These are phyloP conservation scores for Ceyx melanurus DNA, from an alignment of 2,113 vertebrate species.

Conservation along the genomic window DNA sequence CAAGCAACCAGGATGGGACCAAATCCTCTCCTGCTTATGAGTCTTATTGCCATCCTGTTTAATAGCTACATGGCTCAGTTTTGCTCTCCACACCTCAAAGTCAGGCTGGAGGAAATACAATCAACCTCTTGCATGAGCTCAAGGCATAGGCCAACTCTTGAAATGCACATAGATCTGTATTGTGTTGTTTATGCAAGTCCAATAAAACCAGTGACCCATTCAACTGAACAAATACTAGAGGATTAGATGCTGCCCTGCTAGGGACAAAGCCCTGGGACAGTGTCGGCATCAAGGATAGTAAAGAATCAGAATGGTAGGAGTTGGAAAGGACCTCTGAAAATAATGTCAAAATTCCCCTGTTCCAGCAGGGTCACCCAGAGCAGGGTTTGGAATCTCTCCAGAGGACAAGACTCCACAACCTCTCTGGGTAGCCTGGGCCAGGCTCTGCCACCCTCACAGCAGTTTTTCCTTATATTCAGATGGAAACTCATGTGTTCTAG, in stretches of 20 bases:
- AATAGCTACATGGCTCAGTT: background rate
- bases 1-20: background rate
- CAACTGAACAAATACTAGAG: background rate
- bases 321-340: background rate
- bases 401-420: background rate
- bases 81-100: background rate
- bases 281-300: background rate
- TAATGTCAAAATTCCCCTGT: background rate
- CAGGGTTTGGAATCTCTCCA: background rate
- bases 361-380: background rate
- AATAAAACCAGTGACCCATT: background rate
- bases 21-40: background rate
- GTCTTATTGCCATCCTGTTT: background rate
- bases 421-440: background rate
- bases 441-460: background rate
- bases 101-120: background rate
- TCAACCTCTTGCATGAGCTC: background rate
- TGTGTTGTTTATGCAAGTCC: background rate
- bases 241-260: background rate
- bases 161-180: background rate
- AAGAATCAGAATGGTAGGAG: background rate
- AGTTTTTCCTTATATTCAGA: background rate
- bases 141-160: background rate
- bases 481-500: background rate
- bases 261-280: background rate